Base-by-base conservation (phyloP, 2,797 vertebrate species). In the Pipistrellus pygmaeus region DNA sequence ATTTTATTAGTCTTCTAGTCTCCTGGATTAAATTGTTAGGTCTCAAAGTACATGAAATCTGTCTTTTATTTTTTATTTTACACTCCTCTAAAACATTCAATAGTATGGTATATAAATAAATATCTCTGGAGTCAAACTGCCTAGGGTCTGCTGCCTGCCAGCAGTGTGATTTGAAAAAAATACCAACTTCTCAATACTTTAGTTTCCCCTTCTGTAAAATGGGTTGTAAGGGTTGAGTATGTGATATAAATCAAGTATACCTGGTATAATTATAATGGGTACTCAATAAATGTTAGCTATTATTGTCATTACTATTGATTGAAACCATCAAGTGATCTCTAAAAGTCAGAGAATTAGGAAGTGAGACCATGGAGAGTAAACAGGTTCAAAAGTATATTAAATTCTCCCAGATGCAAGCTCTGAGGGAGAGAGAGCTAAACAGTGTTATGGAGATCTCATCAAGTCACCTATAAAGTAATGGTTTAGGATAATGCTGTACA, bases 121-220 rank as follows among this genome's bases (percentile, higher is more conserved):
- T 46, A 6, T 57, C 69, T 90, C 13, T 75, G 8, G 46, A 68
- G 53, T 87, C 20, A 85, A 69, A 55, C 30, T 90, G 38, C 38
- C 60, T 9, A 62, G 46, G 13, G 75, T 68, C 32, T 93, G 57
- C 25, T 11, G 12, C 9, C 44, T 78, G 21, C 7, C 83, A 69
- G 8, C n/a, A 66, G 8, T 88, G 53, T 64, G 41, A 75, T 91
- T 94, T 84, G 60, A 41, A 27, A 9, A 88, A 27, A 69, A 27
- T 69, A 35, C 25, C 77, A 84, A 76, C 21, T 17, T 87, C 8
- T 88, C 10, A 68, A 25, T 81, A 66, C 8, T 11, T 84, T 20
- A 57, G 48, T 91, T 86, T 89, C 20, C 8, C 17, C 10, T 20
- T 94, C 72, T 76, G 1, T 95, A 77, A 93, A 94, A 66, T 84